Evolutionary conservation across 2,113 vertebrate species (phyloP).

Genomic region (Strigops habroptila): DNA sequence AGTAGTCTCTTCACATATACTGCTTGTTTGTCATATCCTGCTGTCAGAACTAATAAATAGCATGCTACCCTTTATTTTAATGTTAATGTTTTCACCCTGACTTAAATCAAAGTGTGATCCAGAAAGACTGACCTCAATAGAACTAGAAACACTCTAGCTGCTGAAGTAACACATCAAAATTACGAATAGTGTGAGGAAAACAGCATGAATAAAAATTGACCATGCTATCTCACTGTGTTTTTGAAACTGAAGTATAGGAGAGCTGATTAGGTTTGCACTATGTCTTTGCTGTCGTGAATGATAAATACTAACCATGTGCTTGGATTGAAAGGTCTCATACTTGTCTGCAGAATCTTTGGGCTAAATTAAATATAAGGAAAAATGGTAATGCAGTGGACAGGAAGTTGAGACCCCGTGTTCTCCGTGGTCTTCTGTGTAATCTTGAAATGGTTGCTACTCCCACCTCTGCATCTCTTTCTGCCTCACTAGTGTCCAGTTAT

Average conservation of each 20-base stretch:
- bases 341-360: not conserved
- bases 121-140: not conserved
- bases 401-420: not conserved
- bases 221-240: not conserved
- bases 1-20: not conserved
- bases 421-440: not conserved
- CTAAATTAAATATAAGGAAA: not conserved
- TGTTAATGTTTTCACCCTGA: not conserved
- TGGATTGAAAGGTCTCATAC: not conserved
- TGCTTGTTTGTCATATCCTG: not conserved
- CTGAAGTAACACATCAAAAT: not conserved
- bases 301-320: not conserved
- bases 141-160: not conserved
- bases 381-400: not conserved
- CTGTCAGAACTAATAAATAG: not conserved
- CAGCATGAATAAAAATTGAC: not conserved
- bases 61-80: not conserved
- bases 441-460: fast-evolving
- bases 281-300: not conserved
- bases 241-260: not conserved
- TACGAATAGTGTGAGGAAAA: not conserved
- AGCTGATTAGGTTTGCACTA: not conserved
- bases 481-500: not conserved
- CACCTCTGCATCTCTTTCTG: not conserved
- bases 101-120: not conserved